Evolutionary conservation across 2,888 invertebrate genomes (phyloP).

Genomic region (Epirrita christyi): DNA sequence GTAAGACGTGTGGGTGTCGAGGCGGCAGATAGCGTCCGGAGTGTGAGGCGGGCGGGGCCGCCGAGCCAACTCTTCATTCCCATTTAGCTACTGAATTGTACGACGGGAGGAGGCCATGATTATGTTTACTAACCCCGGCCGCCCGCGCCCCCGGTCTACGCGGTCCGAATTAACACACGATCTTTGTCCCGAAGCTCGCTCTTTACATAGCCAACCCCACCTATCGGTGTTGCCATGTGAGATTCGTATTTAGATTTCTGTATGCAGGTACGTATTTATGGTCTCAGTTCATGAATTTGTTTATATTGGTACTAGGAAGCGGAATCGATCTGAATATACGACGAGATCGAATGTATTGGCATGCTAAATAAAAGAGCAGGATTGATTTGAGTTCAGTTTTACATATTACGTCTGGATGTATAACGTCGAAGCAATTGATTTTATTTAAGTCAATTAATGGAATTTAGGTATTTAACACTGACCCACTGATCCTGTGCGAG

Average conservation of each 20-base stretch:
- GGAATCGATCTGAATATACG: slow-evolving; percentile 31
- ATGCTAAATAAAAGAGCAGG: slow-evolving; percentile 22
- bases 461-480: slow-evolving; percentile 33
- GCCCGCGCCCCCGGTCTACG: slow-evolving; percentile 68
- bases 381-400: slow-evolving; percentile 8
- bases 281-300: slow-evolving; percentile 36
- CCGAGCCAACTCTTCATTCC: slow-evolving; percentile 76
- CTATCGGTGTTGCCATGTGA: slow-evolving; percentile 54
- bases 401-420: slow-evolving; percentile 8
- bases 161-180: slow-evolving; percentile 80
- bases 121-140: slow-evolving; percentile 79
- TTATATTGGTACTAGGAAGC: slow-evolving; percentile 37
- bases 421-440: background rate
- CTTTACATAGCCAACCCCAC: slow-evolving; percentile 48
- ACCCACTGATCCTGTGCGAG: slow-evolving; percentile 52
- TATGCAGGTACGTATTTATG: slow-evolving; percentile 39
- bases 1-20: slow-evolving; percentile 70
- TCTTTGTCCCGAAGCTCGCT: slow-evolving; percentile 69
- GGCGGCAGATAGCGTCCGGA: slow-evolving; percentile 60
- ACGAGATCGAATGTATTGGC: slow-evolving; percentile 24
- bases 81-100: slow-evolving; percentile 82
- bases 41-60: slow-evolving; percentile 61
- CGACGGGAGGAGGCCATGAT: slow-evolving; percentile 78
- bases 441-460: slow-evolving; percentile 7
- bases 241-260: slow-evolving; percentile 44